Evolutionary conservation across 2,797 vertebrate species (phyloP).

Genomic region (Coreius guichenoti): DNA sequence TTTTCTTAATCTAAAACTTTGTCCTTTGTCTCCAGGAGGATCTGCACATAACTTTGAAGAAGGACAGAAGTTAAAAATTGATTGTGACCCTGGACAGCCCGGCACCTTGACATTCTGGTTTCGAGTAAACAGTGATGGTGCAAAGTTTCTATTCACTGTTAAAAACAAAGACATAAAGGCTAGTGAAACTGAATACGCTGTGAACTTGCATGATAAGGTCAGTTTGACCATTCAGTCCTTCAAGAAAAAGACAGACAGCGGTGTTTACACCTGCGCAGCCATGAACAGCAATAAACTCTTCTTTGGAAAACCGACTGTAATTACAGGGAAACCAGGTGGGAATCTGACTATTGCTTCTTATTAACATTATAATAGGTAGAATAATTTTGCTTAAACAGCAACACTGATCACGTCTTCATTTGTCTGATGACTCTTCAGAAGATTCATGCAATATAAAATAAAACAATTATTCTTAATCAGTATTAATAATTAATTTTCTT

Average conservation of each 20-base stretch:
- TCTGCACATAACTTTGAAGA: neutral
- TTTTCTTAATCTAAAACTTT: neutral
- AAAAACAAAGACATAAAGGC: accelerated
- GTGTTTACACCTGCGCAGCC: conserved; percentile 67
- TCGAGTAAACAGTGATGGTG: conserved; percentile 49
- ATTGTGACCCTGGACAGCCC: accelerated
- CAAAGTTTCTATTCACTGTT: conserved; percentile 63
- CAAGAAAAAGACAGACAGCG: conserved; percentile 47
- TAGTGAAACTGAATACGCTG: accelerated
- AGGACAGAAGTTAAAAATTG: accelerated
- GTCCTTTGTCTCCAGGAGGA: neutral
- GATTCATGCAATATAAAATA: neutral
- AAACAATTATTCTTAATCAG: neutral
- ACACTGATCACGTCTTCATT: neutral
- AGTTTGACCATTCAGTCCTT: conserved; percentile 59
- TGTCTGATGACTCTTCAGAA: neutral
- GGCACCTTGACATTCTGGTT: conserved; percentile 61
- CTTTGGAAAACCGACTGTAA: conserved; percentile 52
- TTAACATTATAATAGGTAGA: neutral
- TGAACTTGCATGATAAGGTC: neutral
- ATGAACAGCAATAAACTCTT: neutral
- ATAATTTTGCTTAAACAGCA: neutral
- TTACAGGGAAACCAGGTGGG: conserved; percentile 67
- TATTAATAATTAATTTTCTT: neutral
- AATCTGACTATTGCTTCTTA: neutral